A percentile compares a stretch with the other conserved stretches of the same genome.
phyloP scores from a whole-genome alignment of 1,140 invertebrate species.

The Anastatus disparis region DNA sequence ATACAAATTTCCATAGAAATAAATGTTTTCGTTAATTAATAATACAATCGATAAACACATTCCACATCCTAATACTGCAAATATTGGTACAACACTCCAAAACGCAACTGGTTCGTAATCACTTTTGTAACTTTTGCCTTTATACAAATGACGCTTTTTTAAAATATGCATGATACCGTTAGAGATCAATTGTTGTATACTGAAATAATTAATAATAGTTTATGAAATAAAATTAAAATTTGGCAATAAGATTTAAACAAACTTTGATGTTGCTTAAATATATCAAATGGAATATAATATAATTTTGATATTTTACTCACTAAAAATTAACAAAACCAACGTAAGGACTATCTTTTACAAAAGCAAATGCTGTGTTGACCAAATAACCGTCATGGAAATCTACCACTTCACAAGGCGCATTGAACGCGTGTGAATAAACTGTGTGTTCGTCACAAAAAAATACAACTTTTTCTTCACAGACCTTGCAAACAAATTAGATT shows the following conservation, averaged over 20 bases:
- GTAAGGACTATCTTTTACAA: constrained; percentile 38
- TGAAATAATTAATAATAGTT: neutral
- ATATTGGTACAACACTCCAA: neutral
- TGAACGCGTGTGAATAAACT: neutral
- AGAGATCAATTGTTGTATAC: neutral
- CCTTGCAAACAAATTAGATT: no score
- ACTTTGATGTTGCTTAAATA: no score
- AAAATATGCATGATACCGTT: neutral
- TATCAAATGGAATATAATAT: no score
- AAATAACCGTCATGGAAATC: constrained; percentile 1
- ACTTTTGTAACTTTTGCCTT: no score
- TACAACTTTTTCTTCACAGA: neutral
- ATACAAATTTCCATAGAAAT: no score
- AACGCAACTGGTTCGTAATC: neutral
- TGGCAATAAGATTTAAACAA: no score
- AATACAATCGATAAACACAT: neutral
- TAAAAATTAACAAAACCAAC: constrained; percentile 16
- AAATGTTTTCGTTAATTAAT: neutral
- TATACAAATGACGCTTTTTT: neutral
- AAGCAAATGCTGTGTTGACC: constrained; percentile 12
- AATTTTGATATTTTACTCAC: no score
- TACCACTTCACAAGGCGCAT: constrained; percentile 24
- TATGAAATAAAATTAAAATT: no score
- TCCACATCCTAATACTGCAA: neutral
- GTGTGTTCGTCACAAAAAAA: neutral